Conservation (phyloP, 2,113 vertebrate species). For the Callospermophilus lateralis region DNA sequence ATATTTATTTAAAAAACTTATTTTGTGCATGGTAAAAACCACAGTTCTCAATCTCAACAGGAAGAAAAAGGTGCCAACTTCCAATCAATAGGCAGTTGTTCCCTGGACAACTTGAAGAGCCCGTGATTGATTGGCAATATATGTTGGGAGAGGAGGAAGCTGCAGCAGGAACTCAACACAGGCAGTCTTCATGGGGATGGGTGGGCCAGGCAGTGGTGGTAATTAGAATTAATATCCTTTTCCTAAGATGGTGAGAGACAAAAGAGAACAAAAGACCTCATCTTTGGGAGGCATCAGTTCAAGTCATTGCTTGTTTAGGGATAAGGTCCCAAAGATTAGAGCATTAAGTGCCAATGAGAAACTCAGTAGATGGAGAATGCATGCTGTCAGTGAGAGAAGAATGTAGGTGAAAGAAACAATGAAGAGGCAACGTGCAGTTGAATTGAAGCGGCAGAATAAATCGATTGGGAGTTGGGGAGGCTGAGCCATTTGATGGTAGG, state of each 20-base stretch:
- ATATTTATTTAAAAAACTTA: not conserved
- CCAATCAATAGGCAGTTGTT: not conserved
- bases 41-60: not conserved
- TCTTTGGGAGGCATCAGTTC: not conserved
- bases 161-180: not conserved
- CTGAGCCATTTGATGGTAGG: fast-evolving
- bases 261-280: not conserved
- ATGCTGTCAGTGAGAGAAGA: not conserved
- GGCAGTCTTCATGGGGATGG: too few species aligned
- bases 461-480: fast-evolving
- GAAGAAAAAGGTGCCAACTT: not conserved
- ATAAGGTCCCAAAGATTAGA: not conserved
- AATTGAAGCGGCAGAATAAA: not conserved
- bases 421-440: too few species aligned
- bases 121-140: not conserved
- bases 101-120: not conserved
- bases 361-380: not conserved
- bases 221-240: not conserved
- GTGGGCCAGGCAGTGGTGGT: not conserved
- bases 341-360: not conserved
- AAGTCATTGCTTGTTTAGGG: not conserved
- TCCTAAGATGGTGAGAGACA: not conserved
- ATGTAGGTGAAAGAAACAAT: not conserved
- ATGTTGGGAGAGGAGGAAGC: not conserved
- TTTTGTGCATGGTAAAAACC: not conserved